Percentiles rank a stretch among this genome's conserved stretches.
Evolutionary conservation across 2,797 vertebrate species (phyloP).

Genomic region (Pelodytes ibericus): DNA sequence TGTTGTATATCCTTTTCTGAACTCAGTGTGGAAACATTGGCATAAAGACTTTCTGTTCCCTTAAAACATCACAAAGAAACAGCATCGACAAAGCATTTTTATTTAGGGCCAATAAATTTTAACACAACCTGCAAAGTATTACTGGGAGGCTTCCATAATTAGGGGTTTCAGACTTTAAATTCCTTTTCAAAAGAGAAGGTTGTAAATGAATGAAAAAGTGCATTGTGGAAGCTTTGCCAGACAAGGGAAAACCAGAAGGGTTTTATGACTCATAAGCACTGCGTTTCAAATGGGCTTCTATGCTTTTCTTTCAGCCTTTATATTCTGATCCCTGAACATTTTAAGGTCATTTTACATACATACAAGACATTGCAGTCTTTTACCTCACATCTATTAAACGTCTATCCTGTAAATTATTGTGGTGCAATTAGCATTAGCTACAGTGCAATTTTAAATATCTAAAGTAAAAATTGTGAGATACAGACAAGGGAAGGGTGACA

Average conservation of each 20-base stretch:
- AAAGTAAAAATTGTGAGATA: too few relatives aligned
- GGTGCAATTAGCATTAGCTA: too few relatives aligned
- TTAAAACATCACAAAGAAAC: neutral
- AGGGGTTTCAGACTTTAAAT: constrained; percentile 24
- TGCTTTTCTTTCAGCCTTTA: constrained; percentile 58
- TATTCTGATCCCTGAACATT: constrained; percentile 1
- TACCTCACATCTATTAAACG: too few relatives aligned
- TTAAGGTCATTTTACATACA: constrained; percentile 22
- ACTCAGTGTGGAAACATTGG: neutral
- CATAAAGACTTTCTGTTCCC: neutral
- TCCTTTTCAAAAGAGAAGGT: constrained; percentile 55
- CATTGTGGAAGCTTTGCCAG: constrained; percentile 64
- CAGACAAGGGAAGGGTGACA: too few relatives aligned
- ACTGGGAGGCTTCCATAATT: constrained; percentile 8
- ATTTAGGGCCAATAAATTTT: neutral
- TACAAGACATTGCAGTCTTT: too few relatives aligned
- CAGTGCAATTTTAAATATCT: too few relatives aligned
- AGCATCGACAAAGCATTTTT: neutral
- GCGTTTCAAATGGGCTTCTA: constrained; percentile 57
- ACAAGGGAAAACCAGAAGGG: constrained; percentile 56
- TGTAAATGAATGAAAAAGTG: constrained; percentile 61
- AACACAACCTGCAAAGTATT: constrained; percentile 5
- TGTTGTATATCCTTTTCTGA: too few relatives aligned
- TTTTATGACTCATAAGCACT: constrained; percentile 65
- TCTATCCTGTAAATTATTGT: too few relatives aligned